A percentile compares a stretch with the other conserved stretches of the same genome.
Evolutionary conservation across 2,888 invertebrate species (phyloP).

Genomic region (Cryptosula pallasiana): DNA sequence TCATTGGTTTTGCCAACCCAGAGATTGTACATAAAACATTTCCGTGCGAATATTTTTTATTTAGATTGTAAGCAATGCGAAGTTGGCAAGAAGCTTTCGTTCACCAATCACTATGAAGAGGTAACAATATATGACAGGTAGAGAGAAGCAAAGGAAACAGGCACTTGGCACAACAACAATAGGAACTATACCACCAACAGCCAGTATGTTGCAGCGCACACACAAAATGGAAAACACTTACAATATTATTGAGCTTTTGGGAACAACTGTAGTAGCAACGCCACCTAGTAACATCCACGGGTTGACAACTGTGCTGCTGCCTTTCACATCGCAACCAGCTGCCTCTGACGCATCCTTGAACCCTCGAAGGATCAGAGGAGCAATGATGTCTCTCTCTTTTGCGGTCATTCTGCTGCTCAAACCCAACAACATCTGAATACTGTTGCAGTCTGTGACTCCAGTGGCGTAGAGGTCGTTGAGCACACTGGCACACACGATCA

Average conservation of each 20-base stretch:
- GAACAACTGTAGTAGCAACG: slow-evolving; percentile 75
- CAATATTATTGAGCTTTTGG: slow-evolving; percentile 72
- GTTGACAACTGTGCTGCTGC: slow-evolving; percentile 68
- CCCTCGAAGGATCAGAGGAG: slow-evolving; percentile 78
- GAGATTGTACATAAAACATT: too few relatives aligned
- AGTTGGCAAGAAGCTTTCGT: too few relatives aligned
- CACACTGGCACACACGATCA: slow-evolving; percentile 82
- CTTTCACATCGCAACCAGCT: slow-evolving; percentile 63
- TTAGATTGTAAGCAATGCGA: too few relatives aligned
- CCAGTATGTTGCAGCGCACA: too few relatives aligned
- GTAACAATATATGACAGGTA: too few relatives aligned
- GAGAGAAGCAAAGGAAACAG: too few relatives aligned
- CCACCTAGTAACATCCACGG: slow-evolving; percentile 76
- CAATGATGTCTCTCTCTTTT: slow-evolving; percentile 76
- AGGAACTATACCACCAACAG: too few relatives aligned
- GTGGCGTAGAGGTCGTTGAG: slow-evolving; percentile 82
- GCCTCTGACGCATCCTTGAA: slow-evolving; percentile 69
- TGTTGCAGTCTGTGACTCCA: slow-evolving; percentile 84
- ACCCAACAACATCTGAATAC: slow-evolving; percentile 79
- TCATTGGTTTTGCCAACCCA: too few relatives aligned
- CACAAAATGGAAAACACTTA: slow-evolving; percentile 54
- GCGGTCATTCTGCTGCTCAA: slow-evolving; percentile 83
- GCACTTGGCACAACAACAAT: too few relatives aligned
- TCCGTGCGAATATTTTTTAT: too few relatives aligned
- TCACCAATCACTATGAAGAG: too few relatives aligned